Evolutionary conservation across 1,140 invertebrate species (phyloP), one percentile per base, ranked within the genome.

Genomic region (Luehdorfia chinensis): DNA sequence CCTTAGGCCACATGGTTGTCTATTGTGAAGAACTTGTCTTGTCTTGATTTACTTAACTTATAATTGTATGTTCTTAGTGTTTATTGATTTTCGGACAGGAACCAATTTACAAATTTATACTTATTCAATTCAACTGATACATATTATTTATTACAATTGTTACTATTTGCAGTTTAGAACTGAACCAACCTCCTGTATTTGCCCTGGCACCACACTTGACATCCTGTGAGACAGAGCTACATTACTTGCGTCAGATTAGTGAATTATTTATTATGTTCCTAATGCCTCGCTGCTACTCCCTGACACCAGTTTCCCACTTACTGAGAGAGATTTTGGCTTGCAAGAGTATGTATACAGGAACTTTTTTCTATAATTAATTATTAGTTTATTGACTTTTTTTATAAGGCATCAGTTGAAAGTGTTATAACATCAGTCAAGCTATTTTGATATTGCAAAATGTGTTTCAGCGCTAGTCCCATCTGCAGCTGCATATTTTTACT

Each of bases 251-350:
- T 47, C 92, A 92, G 73, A 87, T 97, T 2, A 93, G 93, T 63
- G 95, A 97, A 79, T 88, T 95, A 1, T 90, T 95, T 18, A 90
- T 97, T 13, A 90, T 95, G 74, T 90, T 94, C 61, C 84, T 97
- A 47, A 88, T 97, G 66, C 95, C 95, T 18, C 88, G 91, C 45
- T 91, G 92, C 66, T 97, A 97, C 70, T 93, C 92, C 1, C 85
- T 94, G 49, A 88, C 92, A 2, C 94, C 94, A 23, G 84, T 94
- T 0, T 92, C 94, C 57, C 92, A 93, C 84, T 87, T 97, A 44
- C 75, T 97, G 19, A 89, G 94, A 57, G 96, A 97, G 88, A 90
- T 97, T 46, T 74, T 97, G 27, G 91, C 94, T 25, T 94, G 92
- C 61, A 93, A 94, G 90, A 92, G 95, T 96, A 49, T 60, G 53